Conservation (phyloP, 2,888 invertebrate species). For the Trichopoda pennipes region DNA sequence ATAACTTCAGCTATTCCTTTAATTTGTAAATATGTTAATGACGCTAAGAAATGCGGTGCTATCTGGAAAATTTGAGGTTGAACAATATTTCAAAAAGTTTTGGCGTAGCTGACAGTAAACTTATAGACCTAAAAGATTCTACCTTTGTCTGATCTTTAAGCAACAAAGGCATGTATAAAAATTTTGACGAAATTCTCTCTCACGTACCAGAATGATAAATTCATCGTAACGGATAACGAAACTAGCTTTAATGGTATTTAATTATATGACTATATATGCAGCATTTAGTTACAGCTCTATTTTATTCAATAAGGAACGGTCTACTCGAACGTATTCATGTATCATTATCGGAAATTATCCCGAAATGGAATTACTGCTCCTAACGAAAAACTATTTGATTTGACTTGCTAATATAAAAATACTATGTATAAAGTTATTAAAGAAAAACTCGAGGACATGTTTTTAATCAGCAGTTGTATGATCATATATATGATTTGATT, state of each 20-base stretch:
- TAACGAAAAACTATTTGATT: slow-evolving; percentile 9
- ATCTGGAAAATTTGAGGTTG: no score
- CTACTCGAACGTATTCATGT: slow-evolving; percentile 17
- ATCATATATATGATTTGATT: slow-evolving; percentile 9
- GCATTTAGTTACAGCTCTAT: slow-evolving; percentile 17
- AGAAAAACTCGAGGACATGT: slow-evolving; percentile 10
- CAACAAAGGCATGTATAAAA: slow-evolving; percentile 25
- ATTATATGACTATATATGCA: slow-evolving; percentile 25
- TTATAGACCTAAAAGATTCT: no score
- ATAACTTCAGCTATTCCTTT: no score
- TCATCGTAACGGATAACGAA: slow-evolving; percentile 31
- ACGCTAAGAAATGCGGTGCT: no score
- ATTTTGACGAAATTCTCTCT: slow-evolving; percentile 14
- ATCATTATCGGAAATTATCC: slow-evolving; percentile 12
- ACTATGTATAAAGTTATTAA: slow-evolving; percentile 1
- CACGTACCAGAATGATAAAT: slow-evolving; percentile 21
- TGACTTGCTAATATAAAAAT: neutral
- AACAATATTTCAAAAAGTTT: no score
- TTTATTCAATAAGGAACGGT: slow-evolving; percentile 21
- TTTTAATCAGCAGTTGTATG: slow-evolving; percentile 2
- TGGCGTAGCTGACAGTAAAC: no score
- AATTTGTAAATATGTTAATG: no score
- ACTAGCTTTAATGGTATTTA: slow-evolving; percentile 27
- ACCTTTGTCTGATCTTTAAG: no score
- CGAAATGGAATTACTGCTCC: neutral